These are phyloP conservation scores for Octopus sinensis DNA, from an alignment of 1,140 invertebrate genomes.

Conservation along the genomic window DNA sequence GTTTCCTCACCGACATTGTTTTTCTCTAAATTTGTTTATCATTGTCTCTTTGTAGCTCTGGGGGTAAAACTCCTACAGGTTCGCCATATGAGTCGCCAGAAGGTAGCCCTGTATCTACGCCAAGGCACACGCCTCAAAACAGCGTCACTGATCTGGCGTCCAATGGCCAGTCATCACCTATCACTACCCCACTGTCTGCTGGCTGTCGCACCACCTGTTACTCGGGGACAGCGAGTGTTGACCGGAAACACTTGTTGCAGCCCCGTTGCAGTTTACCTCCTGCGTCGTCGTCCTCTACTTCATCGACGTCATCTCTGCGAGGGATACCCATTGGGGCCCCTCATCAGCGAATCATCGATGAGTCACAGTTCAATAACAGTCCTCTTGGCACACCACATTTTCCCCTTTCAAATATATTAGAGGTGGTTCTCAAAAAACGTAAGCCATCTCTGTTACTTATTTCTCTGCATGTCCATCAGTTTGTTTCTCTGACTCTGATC, in stretches of 20 bases:
- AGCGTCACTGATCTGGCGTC: conserved; percentile 36
- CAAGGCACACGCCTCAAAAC: conserved; percentile 43
- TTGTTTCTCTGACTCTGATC: too few relatives aligned
- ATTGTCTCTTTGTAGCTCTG: neutral
- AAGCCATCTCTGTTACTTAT: neutral
- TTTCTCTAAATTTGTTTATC: neutral
- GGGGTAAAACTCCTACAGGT: neutral
- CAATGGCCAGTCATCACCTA: conserved; percentile 12
- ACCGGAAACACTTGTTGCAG: conserved; percentile 5
- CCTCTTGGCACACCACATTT: conserved; percentile 15
- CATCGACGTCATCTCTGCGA: conserved; percentile 7
- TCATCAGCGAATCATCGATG: conserved; percentile 9
- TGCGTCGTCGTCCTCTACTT: neutral
- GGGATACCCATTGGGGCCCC: neutral
- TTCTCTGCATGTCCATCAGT: neutral
- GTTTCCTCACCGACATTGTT: conserved; percentile 13
- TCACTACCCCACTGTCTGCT: conserved; percentile 18
- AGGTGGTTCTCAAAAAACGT: neutral
- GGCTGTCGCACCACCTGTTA: neutral
- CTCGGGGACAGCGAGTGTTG: neutral
- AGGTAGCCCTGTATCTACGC: conserved; percentile 50
- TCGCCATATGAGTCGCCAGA: conserved; percentile 38
- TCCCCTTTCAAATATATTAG: conserved; percentile 20
- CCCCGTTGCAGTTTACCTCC: neutral
- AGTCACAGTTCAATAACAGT: neutral